Base-by-base conservation (phyloP, 2,113 vertebrate species). In the Megaceryle maxima region DNA sequence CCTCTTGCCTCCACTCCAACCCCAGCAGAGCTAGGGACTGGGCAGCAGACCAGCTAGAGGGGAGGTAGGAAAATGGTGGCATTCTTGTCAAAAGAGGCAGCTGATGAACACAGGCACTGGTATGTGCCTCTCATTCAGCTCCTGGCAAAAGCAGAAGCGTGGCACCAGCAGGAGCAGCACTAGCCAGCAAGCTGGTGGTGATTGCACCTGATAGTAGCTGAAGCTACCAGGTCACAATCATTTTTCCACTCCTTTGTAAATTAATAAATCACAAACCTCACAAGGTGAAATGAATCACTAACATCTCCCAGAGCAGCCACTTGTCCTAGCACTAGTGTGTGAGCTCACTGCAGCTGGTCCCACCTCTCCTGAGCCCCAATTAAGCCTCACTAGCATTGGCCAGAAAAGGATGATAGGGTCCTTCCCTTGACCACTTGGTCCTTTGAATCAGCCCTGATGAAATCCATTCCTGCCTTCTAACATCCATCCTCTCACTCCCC, bases 61-160 rank as follows among this genome's bases (percentile, higher is more conserved):
- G 26, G 37, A 22, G 26, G 26, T 16, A 73, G 46, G 28, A 53
- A 39, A 69, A 74, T 1, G 0, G 14, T 19, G 59, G 62, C 53
- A 64, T 92, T 81, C 17, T 3, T 43, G 56, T 2, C 1, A 37
- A 55, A 82, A 69, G 66, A 69, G 83, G 83, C 1, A 17, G 66
- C 11, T 48, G 59, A 4, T 39, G 44, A 29, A 22, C 56, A 7
- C 80, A n/a, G n/a, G 16, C 1, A 0, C 76, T 87, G 93, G 44
- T 37, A 69, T 83, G 88, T 51, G 92, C 79, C 67, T 79, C 75
- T 73, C 92, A 66, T 86, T 80, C 82, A 72, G 75, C 88, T 92
- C 78, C 67, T 7, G 0, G 39, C 50, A 50, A 72, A 84, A 82
- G 83, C 73, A 94, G 76, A 78, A 7, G 1, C 24, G 5, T n/a